Conservation (phyloP, 2,113 vertebrate genomes). For the Gymnarchus niloticus region DNA sequence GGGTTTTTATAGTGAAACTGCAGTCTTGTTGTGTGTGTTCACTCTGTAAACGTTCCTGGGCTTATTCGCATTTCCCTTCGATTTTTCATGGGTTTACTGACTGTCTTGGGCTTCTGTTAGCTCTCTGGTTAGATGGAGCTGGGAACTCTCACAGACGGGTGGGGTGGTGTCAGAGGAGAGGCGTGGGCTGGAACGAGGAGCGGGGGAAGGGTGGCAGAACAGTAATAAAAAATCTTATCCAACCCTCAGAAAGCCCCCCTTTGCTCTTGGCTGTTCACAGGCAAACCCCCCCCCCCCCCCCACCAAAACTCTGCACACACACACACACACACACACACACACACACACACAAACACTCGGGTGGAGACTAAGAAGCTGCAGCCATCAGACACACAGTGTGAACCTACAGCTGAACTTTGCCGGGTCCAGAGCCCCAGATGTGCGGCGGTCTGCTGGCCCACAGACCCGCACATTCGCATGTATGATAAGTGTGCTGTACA, state of each 20-base stretch:
- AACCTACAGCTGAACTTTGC: too few species aligned
- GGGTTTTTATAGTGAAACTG: neutral
- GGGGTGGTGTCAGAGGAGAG: too few species aligned
- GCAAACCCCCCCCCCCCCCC: neutral
- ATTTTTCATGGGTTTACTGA: neutral
- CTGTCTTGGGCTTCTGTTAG: neutral
- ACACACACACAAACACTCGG: too few species aligned
- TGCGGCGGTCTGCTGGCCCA: conserved; percentile 50
- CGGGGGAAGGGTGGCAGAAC: neutral
- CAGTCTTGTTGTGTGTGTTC: neutral
- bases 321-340: neutral
- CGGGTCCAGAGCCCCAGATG: conserved; percentile 59
- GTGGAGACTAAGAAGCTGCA: too few species aligned
- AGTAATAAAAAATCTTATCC: neutral
- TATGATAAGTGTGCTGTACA: conserved; percentile 45
- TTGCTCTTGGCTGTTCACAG: conserved; percentile 50
- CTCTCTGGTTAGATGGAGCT: neutral
- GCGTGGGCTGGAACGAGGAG: neutral
- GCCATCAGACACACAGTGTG: too few species aligned
- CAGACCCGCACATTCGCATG: conserved; percentile 58
- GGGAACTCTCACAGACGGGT: neutral
- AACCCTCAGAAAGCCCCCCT: conserved; percentile 21
- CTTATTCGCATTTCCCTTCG: neutral
- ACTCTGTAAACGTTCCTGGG: neutral
- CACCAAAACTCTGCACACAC: neutral